phyloP scores from a whole-genome alignment of 2,888 invertebrate genomes.

The Diaprepes abbreviatus region DNA sequence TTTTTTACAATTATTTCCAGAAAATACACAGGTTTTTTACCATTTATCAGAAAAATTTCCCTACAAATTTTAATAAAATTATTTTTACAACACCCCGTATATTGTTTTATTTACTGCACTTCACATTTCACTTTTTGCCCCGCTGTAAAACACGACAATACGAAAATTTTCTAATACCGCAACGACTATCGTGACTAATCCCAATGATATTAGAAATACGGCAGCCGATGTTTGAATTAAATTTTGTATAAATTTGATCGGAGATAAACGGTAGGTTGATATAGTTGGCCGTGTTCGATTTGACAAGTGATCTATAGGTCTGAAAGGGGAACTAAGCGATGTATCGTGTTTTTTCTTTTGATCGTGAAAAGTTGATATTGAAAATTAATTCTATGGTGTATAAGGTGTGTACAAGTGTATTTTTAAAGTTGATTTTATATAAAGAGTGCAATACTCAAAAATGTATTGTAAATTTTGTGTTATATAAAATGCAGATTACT shows the following conservation, averaged over 20 bases:
- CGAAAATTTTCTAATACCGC: constrained; percentile 2
- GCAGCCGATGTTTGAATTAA: constrained; percentile 65
- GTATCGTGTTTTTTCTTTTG: constrained; percentile 34
- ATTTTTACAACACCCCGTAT: too few species aligned
- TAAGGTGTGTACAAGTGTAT: too few species aligned
- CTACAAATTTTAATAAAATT: too few species aligned
- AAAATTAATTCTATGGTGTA: constrained; percentile 12
- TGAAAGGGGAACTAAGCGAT: constrained; percentile 29
- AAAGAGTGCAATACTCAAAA: too few species aligned
- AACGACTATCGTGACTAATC: constrained; percentile 62
- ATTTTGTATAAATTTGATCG: constrained; percentile 67
- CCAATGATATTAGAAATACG: constrained; percentile 65
- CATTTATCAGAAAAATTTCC: too few species aligned
- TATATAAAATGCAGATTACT: too few species aligned
- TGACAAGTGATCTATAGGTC: constrained; percentile 57
- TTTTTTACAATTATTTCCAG: too few species aligned
- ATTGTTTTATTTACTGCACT: too few species aligned
- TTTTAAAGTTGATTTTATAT: too few species aligned
- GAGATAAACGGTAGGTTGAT: constrained; percentile 57
- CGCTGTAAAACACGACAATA: constrained; percentile 4
- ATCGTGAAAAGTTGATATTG: constrained; percentile 29
- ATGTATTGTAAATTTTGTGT: too few species aligned
- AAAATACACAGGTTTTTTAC: too few species aligned
- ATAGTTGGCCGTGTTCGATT: constrained; percentile 56
- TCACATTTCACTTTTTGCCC: too few species aligned